Conservation (phyloP, 2,113 vertebrate genomes). For the Pontoporia blainvillei region DNA sequence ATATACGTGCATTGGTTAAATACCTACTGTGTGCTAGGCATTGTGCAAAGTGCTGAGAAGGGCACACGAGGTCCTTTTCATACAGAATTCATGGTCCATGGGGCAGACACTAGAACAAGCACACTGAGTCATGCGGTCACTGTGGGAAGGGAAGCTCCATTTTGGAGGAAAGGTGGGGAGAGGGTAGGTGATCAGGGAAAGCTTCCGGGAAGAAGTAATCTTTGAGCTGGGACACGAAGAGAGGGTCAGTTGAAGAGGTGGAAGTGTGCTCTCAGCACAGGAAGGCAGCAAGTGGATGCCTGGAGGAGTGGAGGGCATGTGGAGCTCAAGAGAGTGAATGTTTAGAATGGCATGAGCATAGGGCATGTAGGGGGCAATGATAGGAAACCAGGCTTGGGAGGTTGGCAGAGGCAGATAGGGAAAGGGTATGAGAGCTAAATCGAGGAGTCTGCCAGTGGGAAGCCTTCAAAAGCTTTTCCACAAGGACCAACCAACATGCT, state of each 20-base stretch:
- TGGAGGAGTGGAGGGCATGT: background rate
- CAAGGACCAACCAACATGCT: background rate
- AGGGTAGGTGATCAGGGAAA: no score
- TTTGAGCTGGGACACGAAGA: background rate
- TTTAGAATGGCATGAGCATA: background rate
- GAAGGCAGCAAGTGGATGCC: background rate
- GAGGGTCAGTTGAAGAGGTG: background rate
- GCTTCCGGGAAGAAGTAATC: background rate
- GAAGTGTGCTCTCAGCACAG: background rate
- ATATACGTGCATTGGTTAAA: background rate
- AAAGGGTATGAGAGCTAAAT: background rate
- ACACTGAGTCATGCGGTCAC: background rate
- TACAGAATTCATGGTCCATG: background rate
- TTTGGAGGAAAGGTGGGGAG: background rate
- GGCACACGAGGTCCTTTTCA: background rate
- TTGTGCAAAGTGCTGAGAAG: background rate
- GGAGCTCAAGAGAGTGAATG: background rate
- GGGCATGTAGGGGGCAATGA: fast-evolving
- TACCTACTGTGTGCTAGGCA: background rate
- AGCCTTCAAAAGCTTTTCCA: background rate
- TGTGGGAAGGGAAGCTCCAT: background rate
- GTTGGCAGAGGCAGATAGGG: background rate
- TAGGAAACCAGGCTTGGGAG: background rate
- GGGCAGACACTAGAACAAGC: background rate
- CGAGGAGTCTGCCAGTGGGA: background rate